These are phyloP conservation scores for Prostheceraeus crozeri DNA, from an alignment of 2,888 invertebrate genomes.

Conservation along the genomic window DNA sequence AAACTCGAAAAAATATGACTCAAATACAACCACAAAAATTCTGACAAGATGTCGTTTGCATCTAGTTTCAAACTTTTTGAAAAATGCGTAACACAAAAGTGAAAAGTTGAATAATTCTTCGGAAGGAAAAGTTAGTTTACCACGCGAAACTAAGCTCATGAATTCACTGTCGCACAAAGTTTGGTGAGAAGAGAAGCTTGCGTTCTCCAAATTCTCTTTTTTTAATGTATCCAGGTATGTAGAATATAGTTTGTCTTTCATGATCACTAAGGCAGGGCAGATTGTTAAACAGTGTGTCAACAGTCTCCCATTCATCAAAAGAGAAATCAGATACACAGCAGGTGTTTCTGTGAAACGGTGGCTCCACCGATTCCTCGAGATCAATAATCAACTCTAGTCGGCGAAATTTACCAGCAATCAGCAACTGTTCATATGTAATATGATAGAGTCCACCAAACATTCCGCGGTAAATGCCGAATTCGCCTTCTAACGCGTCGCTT, in stretches of 20 bases:
- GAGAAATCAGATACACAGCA: conserved; percentile 25
- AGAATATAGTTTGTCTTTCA: conserved; percentile 24
- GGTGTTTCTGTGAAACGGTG: conserved; percentile 11
- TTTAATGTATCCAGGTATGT: conserved; percentile 26
- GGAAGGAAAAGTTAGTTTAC: too few species aligned
- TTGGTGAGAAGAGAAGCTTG: too few species aligned
- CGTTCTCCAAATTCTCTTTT: too few species aligned
- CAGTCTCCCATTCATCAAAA: conserved; percentile 4
- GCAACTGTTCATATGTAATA: conserved; percentile 25
- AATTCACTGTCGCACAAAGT: too few species aligned
- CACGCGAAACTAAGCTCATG: too few species aligned
- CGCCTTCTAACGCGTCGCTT: conserved; percentile 26
- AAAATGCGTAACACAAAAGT: too few species aligned
- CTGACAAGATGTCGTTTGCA: too few species aligned
- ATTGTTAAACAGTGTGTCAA: conserved; percentile 2
- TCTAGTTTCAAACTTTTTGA: too few species aligned
- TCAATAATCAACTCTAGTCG: conserved; percentile 17
- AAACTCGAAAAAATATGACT: too few species aligned
- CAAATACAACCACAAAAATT: too few species aligned
- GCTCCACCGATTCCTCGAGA: conserved; percentile 7
- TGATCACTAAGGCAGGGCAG: conserved; percentile 4
- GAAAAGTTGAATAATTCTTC: too few species aligned
- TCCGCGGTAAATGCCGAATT: conserved; percentile 27
- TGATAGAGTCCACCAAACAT: conserved; percentile 29
- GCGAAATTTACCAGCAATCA: conserved; percentile 18